These are phyloP conservation scores for Equus quagga DNA, from an alignment of 2,113 vertebrate genomes.

Conservation along the genomic window DNA sequence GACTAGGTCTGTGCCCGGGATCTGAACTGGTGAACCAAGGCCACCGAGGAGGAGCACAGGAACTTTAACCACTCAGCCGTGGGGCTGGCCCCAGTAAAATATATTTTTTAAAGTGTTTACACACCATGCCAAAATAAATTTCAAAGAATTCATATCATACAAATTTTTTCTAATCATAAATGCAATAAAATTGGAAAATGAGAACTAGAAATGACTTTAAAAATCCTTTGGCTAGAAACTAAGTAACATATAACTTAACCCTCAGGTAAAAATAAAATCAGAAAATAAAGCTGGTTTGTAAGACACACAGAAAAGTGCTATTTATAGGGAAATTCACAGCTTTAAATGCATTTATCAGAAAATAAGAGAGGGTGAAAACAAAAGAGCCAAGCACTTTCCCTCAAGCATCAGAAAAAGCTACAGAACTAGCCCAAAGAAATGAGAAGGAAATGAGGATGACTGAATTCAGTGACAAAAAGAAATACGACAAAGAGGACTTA, in stretches of 20 bases:
- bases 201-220: not conserved
- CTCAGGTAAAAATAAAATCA: not conserved
- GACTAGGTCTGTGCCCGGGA: too few species aligned
- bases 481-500: not conserved
- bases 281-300: not conserved
- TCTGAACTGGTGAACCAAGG: too few species aligned
- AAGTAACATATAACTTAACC: not conserved
- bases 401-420: not conserved
- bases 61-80: too few species aligned
- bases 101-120: not conserved
- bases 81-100: not conserved
- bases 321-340: not conserved
- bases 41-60: too few species aligned
- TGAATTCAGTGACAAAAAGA: not conserved
- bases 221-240: not conserved
- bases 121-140: not conserved
- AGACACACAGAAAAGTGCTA: not conserved
- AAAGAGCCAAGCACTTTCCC: not conserved
- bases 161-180: slow-evolving; percentile 37
- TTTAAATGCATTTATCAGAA: slow-evolving; percentile 13
- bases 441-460: not conserved
- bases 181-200: slow-evolving; percentile 21
- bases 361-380: not conserved
- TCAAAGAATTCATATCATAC: not conserved
- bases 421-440: not conserved